phyloP scores from a whole-genome alignment of 2,113 vertebrate genomes.

The Illadopsis cleaveri region DNA sequence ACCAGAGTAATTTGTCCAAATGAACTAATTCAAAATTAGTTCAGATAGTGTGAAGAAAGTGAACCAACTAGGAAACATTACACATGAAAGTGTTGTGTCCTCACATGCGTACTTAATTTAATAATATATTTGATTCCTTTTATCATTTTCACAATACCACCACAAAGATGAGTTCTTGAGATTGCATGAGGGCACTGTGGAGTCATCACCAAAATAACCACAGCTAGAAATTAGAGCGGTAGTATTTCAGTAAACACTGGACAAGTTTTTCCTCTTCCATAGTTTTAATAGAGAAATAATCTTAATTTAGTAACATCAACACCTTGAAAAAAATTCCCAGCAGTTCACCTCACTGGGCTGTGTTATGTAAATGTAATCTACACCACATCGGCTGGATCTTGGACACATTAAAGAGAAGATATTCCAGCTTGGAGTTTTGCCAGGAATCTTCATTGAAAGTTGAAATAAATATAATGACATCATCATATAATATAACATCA shows the following conservation, averaged over 20 bases:
- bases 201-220: background rate
- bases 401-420: constrained; percentile 43
- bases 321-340: background rate
- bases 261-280: background rate
- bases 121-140: background rate
- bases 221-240: background rate
- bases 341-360: constrained; percentile 9
- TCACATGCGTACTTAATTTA: background rate
- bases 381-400: constrained; percentile 2
- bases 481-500: constrained; percentile 62
- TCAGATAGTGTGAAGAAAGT: background rate
- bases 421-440: constrained; percentile 36
- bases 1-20: background rate
- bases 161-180: background rate
- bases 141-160: background rate
- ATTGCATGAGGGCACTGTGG: background rate
- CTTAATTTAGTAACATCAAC: constrained; percentile 27
- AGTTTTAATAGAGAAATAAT: constrained; percentile 26
- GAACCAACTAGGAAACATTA: background rate
- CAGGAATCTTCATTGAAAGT: constrained; percentile 47
- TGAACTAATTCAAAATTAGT: background rate
- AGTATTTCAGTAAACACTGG: background rate
- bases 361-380: constrained; percentile 15
- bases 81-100: background rate
- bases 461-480: constrained; percentile 60